Conservation (phyloP, 92 coral and sea anemone genomes). For the Epizoanthus rinbou region DNA sequence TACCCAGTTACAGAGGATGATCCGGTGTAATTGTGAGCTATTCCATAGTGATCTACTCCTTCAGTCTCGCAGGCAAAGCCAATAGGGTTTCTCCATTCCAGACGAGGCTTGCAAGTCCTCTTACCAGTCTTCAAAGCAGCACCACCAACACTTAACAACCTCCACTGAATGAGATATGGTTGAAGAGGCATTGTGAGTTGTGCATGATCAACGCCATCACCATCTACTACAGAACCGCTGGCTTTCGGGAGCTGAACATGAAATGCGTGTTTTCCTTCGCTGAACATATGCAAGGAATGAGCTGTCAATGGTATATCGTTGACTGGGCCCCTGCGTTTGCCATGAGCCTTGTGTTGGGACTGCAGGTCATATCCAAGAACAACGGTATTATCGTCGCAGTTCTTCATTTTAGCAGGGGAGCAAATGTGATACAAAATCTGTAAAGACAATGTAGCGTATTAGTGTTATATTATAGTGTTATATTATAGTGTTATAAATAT, state of each 20-base stretch:
- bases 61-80: constrained; percentile 39
- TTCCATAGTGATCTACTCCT: constrained; percentile 16
- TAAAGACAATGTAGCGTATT: neutral
- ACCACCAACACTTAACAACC: constrained; percentile 34
- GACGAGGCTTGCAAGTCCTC: neutral
- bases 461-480: no score
- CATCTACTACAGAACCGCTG: neutral
- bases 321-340: neutral
- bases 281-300: constrained; percentile 36
- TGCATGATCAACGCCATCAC: neutral
- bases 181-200: constrained; percentile 13
- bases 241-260: constrained; percentile 23
- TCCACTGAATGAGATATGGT: constrained; percentile 43
- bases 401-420: constrained; percentile 12
- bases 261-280: constrained; percentile 31
- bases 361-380: constrained; percentile 7
- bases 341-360: neutral
- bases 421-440: constrained; percentile 31
- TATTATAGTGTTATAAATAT: no score
- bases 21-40: constrained; percentile 5
- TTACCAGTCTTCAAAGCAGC: neutral
- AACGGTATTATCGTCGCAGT: neutral
- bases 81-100: constrained; percentile 41
- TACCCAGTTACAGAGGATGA: neutral
- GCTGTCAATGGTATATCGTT: constrained; percentile 37